Base-by-base conservation (phyloP, 2,797 vertebrate species). In the Poeciliopsis presidionis region DNA sequence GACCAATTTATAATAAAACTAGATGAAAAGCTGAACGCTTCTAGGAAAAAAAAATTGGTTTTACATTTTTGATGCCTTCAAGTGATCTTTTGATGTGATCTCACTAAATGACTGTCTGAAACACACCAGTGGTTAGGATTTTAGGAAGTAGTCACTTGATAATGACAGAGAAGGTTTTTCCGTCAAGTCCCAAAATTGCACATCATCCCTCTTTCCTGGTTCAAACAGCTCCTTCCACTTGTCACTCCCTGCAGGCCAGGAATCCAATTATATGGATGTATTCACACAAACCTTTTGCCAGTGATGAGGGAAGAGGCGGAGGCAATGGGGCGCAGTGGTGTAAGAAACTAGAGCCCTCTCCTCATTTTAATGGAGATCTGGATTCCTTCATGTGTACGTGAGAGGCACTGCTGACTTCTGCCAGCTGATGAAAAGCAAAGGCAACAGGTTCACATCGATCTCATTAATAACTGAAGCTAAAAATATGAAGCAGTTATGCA, bases 241-340 rank as follows among this genome's bases (percentile, higher is more conserved):
- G 90, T 92, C 91, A 89, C 76, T 93, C 92, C 92, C 92, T 89
- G 78, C 86, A 90, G 94, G 90, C 91, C 89, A 82, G 83, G 83
- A 94, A 95, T 95, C 93, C 91, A 95, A 95, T 95, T 95, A 95
- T 94, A 94, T 95, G 93, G 92, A 91, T 93, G 89, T 93, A 93
- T 92, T 94, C 94, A 93, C 92, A 92, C 84, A 82, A 85, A 92
- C 90, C 89, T 89, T 87, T 92, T 94, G 93, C 91, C 82, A 81
- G 74, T 73, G 80, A 90, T 83, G 89, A 89, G 83, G 86, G 77
- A n/a, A 72, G 65, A 76, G 25, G 57, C 6, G 76, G 78, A 47
- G 61, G 70, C 4, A n/a, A 81, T 47, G 59, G 69, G 65, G 81
- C 46, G 79, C 85, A 87, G 80, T 74, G 87, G 90, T 88, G 89